A percentile compares a stretch with the other conserved stretches of the same genome.
Conservation (phyloP, 2,797 vertebrate genomes). For the Propithecus perrieri region DNA sequence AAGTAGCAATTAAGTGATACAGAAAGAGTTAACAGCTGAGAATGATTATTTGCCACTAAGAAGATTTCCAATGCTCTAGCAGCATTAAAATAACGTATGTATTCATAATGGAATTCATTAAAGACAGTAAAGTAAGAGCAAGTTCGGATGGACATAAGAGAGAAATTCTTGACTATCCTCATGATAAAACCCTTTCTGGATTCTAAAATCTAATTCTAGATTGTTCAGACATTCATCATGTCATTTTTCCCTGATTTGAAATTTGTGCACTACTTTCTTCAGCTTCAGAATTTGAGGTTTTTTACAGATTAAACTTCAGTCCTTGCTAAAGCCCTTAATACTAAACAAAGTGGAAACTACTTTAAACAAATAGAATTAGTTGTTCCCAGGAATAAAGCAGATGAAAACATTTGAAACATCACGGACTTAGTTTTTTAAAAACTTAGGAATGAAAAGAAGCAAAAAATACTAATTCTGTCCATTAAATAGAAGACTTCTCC, state of each 20-base stretch:
- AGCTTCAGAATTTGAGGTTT: neutral
- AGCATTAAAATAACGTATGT: neutral
- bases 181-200: neutral
- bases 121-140: neutral
- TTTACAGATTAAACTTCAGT: neutral
- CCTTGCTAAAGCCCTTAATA: neutral
- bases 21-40: neutral
- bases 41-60: neutral
- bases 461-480: neutral
- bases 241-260: neutral
- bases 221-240: neutral
- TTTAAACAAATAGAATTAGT: neutral
- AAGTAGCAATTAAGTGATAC: neutral
- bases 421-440: neutral
- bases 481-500: conserved; percentile 29
- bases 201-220: neutral
- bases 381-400: neutral
- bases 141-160: neutral
- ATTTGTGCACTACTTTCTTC: neutral
- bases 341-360: neutral
- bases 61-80: neutral
- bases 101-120: neutral
- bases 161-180: neutral
- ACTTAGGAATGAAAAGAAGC: neutral
- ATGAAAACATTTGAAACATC: neutral